Base-by-base conservation (phyloP, 2,113 vertebrate species). In the Leiothrix lutea region DNA sequence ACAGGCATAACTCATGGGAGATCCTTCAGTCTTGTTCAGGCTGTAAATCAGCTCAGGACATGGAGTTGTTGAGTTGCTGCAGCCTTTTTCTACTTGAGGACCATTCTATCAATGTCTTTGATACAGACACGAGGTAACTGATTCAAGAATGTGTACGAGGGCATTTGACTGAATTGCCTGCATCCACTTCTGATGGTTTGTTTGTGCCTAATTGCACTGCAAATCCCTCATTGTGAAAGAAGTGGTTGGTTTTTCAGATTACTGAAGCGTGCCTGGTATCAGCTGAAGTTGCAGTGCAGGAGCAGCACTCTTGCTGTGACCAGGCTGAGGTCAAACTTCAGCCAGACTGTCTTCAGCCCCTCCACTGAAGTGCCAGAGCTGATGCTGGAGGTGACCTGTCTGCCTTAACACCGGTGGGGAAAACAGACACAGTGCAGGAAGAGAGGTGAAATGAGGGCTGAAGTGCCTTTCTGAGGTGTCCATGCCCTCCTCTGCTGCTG, bases 171-270 rank as follows among this genome's bases (percentile, higher is more conserved):
- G 42, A 90, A 33, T 40, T 58, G 67, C 62, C 58, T 11, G 2
- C 2, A 1, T 80, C 57, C 1, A 3, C 51, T 92, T 77, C 74
- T 62, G 35, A 40, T 26, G 50, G n/a, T 45, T 87, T 47, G 17
- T 78, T 75, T 61, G 61, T 45, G 47, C 60, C 38, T 62, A 78
- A 78, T 42, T 60, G 40, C 72, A 36, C 82, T 60, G 64, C 47
- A 74, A 61, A 83, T 61, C 67, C 35, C 79, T 74, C 11, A 4
- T 35, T 77, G 60, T 58, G 81, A 62, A 77, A 88, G 47, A 70
- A 90, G 85, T 70, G 81, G 58, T n/a, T 86, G 92, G 58, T 94
- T 86, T 86, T 91, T 73, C 67, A 86, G 75, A 80, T 93, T 80
- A 48, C 44, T 22, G 44, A 48, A 86, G 58, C 1, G 1, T 71